A percentile compares a stretch with the other conserved stretches of the same genome.
Conservation (phyloP, 2,888 invertebrate genomes). For the Tachina lurida region DNA sequence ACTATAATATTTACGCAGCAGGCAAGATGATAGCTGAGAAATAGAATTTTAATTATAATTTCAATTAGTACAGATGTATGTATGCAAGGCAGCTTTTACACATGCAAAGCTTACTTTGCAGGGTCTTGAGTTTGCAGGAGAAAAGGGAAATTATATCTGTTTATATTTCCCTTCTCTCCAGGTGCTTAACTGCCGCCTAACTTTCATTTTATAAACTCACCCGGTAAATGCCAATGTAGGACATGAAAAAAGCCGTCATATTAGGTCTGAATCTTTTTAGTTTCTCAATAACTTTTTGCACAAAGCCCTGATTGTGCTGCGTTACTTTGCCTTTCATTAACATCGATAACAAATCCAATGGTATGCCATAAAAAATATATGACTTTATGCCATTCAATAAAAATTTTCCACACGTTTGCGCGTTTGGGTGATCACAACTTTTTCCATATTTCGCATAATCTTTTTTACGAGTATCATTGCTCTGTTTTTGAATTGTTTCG, state of each 20-base stretch:
- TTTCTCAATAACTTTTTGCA: background rate
- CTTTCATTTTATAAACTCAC: slow-evolving; percentile 71
- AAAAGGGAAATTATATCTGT: too few species aligned
- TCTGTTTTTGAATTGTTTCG: background rate
- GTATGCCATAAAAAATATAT: slow-evolving; percentile 74
- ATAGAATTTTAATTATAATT: background rate
- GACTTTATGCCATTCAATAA: slow-evolving; percentile 74
- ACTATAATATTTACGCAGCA: slow-evolving; percentile 53
- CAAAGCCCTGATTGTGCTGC: background rate
- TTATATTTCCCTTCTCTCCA: too few species aligned
- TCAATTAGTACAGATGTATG: too few species aligned
- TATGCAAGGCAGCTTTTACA: too few species aligned
- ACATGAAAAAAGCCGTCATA: slow-evolving; percentile 75
- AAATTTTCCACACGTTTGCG: slow-evolving; percentile 60
- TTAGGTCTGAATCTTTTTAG: slow-evolving; percentile 64
- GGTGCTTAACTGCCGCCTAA: too few species aligned
- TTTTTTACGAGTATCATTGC: background rate
- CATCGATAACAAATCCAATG: slow-evolving; percentile 75
- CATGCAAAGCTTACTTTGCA: too few species aligned
- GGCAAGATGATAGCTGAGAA: slow-evolving; percentile 67
- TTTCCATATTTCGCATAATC: background rate
- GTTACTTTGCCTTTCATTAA: slow-evolving; percentile 64
- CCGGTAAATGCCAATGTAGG: slow-evolving; percentile 77
- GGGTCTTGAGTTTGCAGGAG: too few species aligned
- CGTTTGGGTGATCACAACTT: slow-evolving; percentile 61